These are phyloP conservation scores for Cyprinus carpio DNA, from an alignment of 2,113 vertebrate species.

Conservation along the genomic window DNA sequence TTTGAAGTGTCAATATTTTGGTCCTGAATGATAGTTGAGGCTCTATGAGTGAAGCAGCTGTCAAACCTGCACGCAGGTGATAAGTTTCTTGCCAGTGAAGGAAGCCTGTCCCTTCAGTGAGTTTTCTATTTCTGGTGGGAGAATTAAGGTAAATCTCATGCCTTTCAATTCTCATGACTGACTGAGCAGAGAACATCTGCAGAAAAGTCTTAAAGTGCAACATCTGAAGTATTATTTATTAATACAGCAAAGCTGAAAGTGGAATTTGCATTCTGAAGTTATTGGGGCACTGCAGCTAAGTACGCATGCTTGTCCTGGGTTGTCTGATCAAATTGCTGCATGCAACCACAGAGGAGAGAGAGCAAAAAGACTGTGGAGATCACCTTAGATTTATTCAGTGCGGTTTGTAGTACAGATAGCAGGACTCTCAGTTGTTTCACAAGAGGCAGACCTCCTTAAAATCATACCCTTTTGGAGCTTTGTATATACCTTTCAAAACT, in stretches of 20 bases:
- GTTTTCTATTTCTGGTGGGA: constrained; percentile 41
- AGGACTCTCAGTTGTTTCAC: background rate
- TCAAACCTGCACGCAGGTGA: constrained; percentile 67
- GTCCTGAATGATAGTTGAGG: constrained; percentile 31
- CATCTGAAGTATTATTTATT: constrained; percentile 66
- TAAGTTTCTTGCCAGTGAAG: constrained; percentile 56
- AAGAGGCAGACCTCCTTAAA: background rate
- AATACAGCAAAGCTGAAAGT: constrained; percentile 50
- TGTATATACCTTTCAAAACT: background rate
- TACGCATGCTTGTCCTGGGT: constrained; percentile 24
- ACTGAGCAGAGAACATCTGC: constrained; percentile 29
- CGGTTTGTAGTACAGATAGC: background rate
- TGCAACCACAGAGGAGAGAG: constrained; percentile 8
- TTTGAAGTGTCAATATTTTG: constrained; percentile 44
- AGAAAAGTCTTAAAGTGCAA: constrained; percentile 37
- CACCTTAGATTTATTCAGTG: constrained; percentile 56
- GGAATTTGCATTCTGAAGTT: constrained; percentile 59
- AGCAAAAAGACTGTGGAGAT: constrained; percentile 56
- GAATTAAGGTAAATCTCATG: constrained; percentile 45
- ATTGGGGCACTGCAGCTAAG: background rate
- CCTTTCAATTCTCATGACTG: constrained; percentile 44
- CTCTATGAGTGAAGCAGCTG: constrained; percentile 49
- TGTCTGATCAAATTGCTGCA: constrained; percentile 57
- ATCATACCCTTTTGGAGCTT: background rate
- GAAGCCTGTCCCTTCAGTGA: constrained; percentile 46